Conservation (phyloP, 2,797 vertebrate genomes). For the Sardinella longiceps region DNA sequence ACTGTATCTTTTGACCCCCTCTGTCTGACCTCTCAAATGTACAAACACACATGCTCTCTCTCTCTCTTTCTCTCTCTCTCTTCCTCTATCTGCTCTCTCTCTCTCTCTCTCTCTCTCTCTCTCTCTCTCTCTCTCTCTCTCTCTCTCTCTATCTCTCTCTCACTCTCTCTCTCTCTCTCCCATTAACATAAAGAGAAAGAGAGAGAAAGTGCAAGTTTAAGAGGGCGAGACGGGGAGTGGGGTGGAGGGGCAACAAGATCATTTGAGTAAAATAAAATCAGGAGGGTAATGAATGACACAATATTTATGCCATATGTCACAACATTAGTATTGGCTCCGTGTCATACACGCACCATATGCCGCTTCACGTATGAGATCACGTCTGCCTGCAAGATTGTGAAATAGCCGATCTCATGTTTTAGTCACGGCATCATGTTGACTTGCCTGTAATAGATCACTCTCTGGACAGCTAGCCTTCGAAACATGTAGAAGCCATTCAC, state of each 20-base stretch:
- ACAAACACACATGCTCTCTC: too few relatives aligned
- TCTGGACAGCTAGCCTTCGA: neutral
- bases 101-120: too few relatives aligned
- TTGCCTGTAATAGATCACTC: neutral
- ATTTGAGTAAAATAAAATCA: neutral
- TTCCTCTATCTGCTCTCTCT: too few relatives aligned
- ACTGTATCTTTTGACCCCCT: too few relatives aligned
- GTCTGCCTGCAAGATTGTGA: neutral
- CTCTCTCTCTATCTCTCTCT: too few relatives aligned
- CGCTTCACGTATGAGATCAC: neutral
- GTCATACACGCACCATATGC: neutral
- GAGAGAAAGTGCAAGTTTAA: neutral
- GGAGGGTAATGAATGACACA: neutral
- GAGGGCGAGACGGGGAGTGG: neutral
- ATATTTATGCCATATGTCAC: constrained; percentile 8
- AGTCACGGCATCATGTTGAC: neutral
- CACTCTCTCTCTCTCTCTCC: too few relatives aligned
- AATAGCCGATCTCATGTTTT: neutral
- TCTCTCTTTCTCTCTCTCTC: too few relatives aligned
- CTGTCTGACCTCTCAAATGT: too few relatives aligned
- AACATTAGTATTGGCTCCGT: constrained; percentile 13
- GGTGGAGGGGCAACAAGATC: too few relatives aligned
- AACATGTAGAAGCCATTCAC: neutral
- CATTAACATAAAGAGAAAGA: neutral
- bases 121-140: too few relatives aligned